Percentiles rank a stretch among this genome's conserved stretches.
Conservation (phyloP, 2,888 invertebrate species). For the Cataglyphis livida region DNA sequence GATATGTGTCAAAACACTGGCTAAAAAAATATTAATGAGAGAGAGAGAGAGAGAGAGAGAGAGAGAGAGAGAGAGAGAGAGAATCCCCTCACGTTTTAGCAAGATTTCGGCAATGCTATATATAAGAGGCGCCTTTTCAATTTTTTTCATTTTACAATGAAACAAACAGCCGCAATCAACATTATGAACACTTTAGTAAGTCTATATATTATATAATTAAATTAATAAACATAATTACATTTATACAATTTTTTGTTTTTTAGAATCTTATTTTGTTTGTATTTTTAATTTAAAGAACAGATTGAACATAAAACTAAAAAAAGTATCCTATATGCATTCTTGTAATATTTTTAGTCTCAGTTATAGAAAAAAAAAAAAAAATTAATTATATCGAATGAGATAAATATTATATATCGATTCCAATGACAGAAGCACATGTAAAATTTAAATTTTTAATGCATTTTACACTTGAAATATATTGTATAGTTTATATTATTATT, state of each 20-base stretch:
- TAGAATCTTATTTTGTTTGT: background rate
- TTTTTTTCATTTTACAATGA: conserved; percentile 64
- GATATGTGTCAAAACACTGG: conserved; percentile 61
- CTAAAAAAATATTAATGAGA: conserved; percentile 72
- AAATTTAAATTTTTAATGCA: background rate
- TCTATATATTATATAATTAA: conserved; percentile 25
- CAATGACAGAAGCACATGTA: background rate
- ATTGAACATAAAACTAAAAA: background rate
- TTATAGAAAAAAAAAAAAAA: background rate
- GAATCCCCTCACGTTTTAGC: conserved; percentile 67
- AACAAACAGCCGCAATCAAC: conserved; percentile 68
- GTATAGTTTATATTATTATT: background rate
- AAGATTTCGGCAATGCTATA: conserved; percentile 74
- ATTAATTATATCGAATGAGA: background rate
- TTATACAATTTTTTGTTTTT: background rate
- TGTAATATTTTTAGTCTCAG: background rate
- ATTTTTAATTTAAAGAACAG: background rate
- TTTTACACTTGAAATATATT: background rate
- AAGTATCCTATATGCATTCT: background rate
- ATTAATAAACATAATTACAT: background rate
- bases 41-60: conserved; percentile 67
- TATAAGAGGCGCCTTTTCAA: conserved; percentile 74
- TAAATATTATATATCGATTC: background rate
- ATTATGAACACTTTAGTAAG: conserved; percentile 75
- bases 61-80: conserved; percentile 67